phyloP scores from a whole-genome alignment of 1,140 invertebrate genomes.

The Nephila pilipes region DNA sequence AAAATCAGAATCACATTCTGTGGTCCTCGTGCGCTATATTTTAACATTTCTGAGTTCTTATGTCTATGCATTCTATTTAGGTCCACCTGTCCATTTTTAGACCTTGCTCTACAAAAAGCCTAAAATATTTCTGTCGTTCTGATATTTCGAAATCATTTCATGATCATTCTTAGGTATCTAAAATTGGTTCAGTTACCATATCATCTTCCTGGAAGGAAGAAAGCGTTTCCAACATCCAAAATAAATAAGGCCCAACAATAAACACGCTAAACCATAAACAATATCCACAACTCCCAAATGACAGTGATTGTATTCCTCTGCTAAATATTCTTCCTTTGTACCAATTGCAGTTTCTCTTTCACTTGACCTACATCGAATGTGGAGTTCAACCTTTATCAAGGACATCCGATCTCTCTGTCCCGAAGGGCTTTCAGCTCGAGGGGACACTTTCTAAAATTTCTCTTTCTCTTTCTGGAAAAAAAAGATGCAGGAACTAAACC shows the following conservation, averaged over 20 bases:
- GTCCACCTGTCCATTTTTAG: too few relatives aligned
- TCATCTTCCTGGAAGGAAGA: not conserved
- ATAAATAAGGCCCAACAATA: not conserved
- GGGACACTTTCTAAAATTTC: conserved; percentile 17
- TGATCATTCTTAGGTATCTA: too few relatives aligned
- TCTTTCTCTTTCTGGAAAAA: conserved; percentile 12
- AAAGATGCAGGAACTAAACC: not conserved
- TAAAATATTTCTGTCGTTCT: too few relatives aligned
- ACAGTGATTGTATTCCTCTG: not conserved
- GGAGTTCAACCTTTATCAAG: conserved; percentile 37
- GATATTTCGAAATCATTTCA: too few relatives aligned
- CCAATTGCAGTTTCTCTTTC: conserved; percentile 14
- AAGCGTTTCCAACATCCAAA: not conserved
- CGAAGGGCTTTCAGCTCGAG: not conserved
- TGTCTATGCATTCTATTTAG: too few relatives aligned
- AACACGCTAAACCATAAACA: not conserved
- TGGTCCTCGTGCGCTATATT: too few relatives aligned
- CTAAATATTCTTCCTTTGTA: not conserved
- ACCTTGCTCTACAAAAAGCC: too few relatives aligned
- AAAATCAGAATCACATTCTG: too few relatives aligned
- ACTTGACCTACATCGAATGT: conserved; percentile 29
- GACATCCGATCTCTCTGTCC: conserved; percentile 29
- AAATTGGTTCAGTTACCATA: too few relatives aligned
- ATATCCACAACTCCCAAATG: not conserved
- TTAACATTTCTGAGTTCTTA: too few relatives aligned